Evolutionary conservation across 2,113 vertebrate genomes (phyloP), one percentile per base, ranked within the genome.

Genomic region (Phaethornis superciliosus): DNA sequence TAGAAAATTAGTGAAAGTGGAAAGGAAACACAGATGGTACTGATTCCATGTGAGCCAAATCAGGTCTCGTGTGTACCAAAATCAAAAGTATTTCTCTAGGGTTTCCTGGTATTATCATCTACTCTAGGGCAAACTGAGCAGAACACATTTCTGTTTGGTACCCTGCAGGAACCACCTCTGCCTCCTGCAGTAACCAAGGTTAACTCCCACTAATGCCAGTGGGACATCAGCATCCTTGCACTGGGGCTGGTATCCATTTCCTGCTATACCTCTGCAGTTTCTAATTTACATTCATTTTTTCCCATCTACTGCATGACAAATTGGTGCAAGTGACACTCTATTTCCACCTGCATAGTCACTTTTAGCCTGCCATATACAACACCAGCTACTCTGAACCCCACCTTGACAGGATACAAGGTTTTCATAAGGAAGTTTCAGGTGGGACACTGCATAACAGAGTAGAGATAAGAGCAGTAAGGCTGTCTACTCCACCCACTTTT

Each of bases 311-410:
- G 46, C 77, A 63, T 93, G 79, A 88, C 89, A 95, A 94, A 96
- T 90, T 88, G 87, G 49, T 91, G 84, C 80, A 87, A 88, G 92
- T 81, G 59, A 84, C 60, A 24, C 67, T 65, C 70, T 90, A 85
- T 95, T 93, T 91, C 94, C 89, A 91, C 59, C 72, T 81, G 89
- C 91, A 89, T 93, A 59, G 85, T 96, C 88, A 82, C 77, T 85
- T 85, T 92, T 81, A 78, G 63, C 49, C 62, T 69, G 24, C 23
- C 17, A 1, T 8, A 32, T 9, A 60, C 40, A 33, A 12, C 37
- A 78, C 10, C 35, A 47, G 52, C 24, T 70, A 1, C 68, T 26
- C 46, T 33, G 24, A 26, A 60, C 32, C 68, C 89, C 74, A 30
- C 60, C 76, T 33, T 86, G 70, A 20, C 81, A 21, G 42, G 51